Evolutionary conservation across 2,888 invertebrate genomes (phyloP).

Genomic region (Orthosia gracilis): DNA sequence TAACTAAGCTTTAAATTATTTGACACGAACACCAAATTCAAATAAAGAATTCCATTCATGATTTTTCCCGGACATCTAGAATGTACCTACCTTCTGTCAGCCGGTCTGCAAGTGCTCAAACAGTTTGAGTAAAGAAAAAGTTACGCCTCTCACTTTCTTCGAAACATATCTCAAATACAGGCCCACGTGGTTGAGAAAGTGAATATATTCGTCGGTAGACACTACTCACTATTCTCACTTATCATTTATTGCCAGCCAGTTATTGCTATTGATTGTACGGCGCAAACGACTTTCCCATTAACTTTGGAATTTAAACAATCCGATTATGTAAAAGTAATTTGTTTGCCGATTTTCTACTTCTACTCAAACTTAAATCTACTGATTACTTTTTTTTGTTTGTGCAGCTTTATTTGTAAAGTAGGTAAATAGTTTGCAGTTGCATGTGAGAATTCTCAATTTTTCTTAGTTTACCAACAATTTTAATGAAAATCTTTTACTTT

Average conservation of each 20-base stretch:
- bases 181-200: slow-evolving; percentile 85
- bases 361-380: slow-evolving; percentile 23
- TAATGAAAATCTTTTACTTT: slow-evolving; percentile 24
- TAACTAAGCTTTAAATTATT: slow-evolving; percentile 16
- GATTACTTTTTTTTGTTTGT: slow-evolving; percentile 25
- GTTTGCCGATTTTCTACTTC: slow-evolving; percentile 50
- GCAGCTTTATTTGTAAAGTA: slow-evolving; percentile 6
- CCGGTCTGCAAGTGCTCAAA: slow-evolving; percentile 74
- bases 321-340: slow-evolving; percentile 54
- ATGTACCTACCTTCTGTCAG: slow-evolving; percentile 41
- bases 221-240: slow-evolving; percentile 72
- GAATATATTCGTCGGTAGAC: slow-evolving; percentile 78
- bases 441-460: slow-evolving; percentile 2
- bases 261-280: slow-evolving; percentile 75
- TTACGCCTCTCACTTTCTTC: slow-evolving; percentile 87
- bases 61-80: slow-evolving; percentile 48
- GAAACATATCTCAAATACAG: slow-evolving; percentile 79
- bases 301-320: slow-evolving; percentile 61
- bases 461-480: slow-evolving; percentile 15
- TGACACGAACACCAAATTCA: slow-evolving; percentile 14
- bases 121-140: slow-evolving; percentile 86
- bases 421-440: slow-evolving; percentile 29
- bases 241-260: slow-evolving; percentile 74
- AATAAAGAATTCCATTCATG: slow-evolving; percentile 60
- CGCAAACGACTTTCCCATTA: slow-evolving; percentile 78